Conservation (phyloP, 2,888 invertebrate genomes). For the Oxycera nigricornis region DNA sequence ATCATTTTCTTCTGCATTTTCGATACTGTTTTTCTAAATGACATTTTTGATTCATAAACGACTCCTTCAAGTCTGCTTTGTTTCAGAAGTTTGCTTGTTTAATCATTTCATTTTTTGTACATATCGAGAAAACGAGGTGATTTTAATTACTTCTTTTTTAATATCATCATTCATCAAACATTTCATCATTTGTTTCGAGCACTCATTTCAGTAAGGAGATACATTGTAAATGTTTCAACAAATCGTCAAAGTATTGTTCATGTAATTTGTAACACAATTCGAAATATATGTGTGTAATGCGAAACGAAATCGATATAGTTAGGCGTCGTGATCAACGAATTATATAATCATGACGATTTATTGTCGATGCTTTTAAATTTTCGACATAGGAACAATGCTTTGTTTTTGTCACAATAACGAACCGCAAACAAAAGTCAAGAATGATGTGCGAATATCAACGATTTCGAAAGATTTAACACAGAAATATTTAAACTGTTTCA, state of each 20-base stretch:
- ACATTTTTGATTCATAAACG: no score
- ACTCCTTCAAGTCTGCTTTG: no score
- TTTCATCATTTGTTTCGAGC: background rate
- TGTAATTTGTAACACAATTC: slow-evolving; percentile 5
- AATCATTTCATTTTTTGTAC: slow-evolving; percentile 4
- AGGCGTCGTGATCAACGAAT: slow-evolving; percentile 15
- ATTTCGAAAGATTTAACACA: no score
- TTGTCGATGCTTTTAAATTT: no score
- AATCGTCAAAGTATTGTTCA: background rate
- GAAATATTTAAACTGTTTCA: no score
- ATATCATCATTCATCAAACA: background rate
- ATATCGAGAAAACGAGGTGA: background rate
- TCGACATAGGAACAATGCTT: no score
- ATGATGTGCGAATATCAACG: background rate
- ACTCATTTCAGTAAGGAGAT: background rate
- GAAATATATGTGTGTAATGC: background rate
- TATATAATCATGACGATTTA: background rate
- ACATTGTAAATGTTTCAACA: background rate
- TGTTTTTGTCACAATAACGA: background rate
- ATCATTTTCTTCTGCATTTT: slow-evolving; percentile 4
- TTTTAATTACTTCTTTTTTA: background rate
- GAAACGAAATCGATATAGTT: slow-evolving; percentile 17
- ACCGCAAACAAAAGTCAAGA: background rate
- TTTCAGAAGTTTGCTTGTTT: background rate
- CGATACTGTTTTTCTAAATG: slow-evolving; percentile 9